Evolutionary conservation across 2,797 vertebrate genomes (phyloP).

Genomic region (Gallirallus australis): DNA sequence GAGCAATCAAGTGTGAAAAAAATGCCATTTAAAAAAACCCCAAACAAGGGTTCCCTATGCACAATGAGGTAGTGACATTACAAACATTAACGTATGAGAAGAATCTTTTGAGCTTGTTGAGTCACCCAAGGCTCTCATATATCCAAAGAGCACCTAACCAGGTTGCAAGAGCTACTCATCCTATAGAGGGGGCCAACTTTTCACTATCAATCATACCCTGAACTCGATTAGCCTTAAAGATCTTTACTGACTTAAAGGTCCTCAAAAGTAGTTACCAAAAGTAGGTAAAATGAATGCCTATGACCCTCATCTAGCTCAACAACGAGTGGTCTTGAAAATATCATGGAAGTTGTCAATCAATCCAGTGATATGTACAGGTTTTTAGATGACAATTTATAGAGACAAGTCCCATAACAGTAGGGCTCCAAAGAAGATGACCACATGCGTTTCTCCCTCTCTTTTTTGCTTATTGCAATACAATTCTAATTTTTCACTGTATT

Average conservation of each 20-base stretch:
- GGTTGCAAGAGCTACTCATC: not conserved
- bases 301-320: not conserved
- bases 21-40: not conserved
- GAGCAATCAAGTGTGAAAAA: not conserved
- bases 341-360: not conserved
- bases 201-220: not conserved
- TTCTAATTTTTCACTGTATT: not conserved
- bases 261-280: not conserved
- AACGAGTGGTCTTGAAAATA: not conserved
- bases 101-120: not conserved
- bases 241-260: not conserved
- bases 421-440: not conserved
- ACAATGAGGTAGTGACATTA: not conserved
- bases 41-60: not conserved
- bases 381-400: not conserved
- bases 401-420: not conserved
- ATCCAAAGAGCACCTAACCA: not conserved
- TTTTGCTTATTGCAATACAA: not conserved
- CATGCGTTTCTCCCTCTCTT: not conserved
- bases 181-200: not conserved
- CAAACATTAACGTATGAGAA: not conserved
- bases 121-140: not conserved
- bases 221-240: not conserved
- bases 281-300: not conserved
- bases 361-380: not conserved